These are phyloP conservation scores for Thymelicus lineola DNA, from an alignment of 2,888 invertebrate genomes.

Conservation along the genomic window DNA sequence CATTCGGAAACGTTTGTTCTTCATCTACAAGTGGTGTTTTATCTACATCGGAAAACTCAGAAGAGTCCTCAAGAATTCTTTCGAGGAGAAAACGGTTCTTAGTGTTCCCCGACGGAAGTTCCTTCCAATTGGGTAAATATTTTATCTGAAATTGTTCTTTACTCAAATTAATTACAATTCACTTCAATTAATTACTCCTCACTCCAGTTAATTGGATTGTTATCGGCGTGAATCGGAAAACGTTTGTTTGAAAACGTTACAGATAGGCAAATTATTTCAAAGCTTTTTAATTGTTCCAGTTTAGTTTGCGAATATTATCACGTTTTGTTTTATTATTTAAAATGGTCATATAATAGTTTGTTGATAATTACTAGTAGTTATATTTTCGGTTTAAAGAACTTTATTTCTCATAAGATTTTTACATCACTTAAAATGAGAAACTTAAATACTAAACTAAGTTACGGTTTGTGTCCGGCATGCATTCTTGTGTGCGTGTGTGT, in stretches of 20 bases:
- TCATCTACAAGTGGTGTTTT: conserved; percentile 25
- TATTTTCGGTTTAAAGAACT: no score
- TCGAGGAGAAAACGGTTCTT: conserved; percentile 83
- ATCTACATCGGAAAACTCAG: conserved; percentile 27
- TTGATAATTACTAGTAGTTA: no score
- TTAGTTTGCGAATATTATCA: not conserved
- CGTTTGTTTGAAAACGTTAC: conserved; percentile 13
- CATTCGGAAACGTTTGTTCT: conserved; percentile 20
- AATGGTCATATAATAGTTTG: no score
- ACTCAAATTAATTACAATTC: conserved; percentile 37
- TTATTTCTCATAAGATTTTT: no score
- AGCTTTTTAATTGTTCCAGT: conserved; percentile 4
- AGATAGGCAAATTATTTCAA: conserved; percentile 1
- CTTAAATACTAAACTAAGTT: no score
- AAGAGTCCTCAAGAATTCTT: conserved; percentile 48
- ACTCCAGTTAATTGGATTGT: conserved; percentile 32
- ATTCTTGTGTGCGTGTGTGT: no score
- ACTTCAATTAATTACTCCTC: conserved; percentile 36
- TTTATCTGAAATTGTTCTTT: conserved; percentile 37
- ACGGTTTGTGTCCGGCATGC: no score
- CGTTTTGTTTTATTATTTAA: not conserved
- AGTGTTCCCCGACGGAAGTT: conserved; percentile 86
- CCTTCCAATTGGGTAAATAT: conserved; percentile 83
- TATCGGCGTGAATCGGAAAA: conserved; percentile 24
- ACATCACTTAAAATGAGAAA: no score